A percentile compares a stretch with the other conserved stretches of the same genome.
phyloP scores from a whole-genome alignment of 37 sponge, comb jelly and placozoan species.

The Spongilla lacustris region DNA sequence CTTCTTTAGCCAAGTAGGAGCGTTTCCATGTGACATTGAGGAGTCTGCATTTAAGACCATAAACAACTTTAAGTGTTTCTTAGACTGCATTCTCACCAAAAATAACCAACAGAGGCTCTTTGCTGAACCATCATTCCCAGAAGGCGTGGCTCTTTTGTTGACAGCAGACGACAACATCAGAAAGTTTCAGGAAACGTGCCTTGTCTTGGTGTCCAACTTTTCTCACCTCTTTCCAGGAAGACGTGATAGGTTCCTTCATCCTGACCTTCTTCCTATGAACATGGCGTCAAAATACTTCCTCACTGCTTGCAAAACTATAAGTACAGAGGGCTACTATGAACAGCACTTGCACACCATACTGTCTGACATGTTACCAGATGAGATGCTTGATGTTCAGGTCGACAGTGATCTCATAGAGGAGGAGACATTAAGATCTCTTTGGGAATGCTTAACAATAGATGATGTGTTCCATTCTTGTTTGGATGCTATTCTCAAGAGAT shows the following conservation, averaged over 20 bases:
- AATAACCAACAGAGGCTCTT: background rate
- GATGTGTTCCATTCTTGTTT: constrained; percentile 1
- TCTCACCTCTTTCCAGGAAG: constrained; percentile 17
- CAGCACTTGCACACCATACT: background rate
- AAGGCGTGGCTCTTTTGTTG: constrained; percentile 15
- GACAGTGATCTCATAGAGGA: background rate
- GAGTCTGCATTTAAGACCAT: constrained; percentile 17
- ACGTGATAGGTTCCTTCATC: constrained; percentile 29
- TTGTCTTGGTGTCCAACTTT: background rate
- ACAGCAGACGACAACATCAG: constrained; percentile 35
- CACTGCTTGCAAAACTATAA: background rate
- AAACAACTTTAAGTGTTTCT: constrained; percentile 18
- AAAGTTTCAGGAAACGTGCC: constrained; percentile 1
- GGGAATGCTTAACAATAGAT: constrained; percentile 33
- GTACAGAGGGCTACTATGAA: background rate
- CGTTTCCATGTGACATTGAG: constrained; percentile 27
- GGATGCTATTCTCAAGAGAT: constrained; percentile 15
- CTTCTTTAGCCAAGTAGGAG: background rate
- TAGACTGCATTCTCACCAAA: background rate
- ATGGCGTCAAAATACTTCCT: constrained; percentile 5
- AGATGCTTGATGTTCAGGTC: background rate
- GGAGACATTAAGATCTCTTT: background rate
- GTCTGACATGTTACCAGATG: constrained; percentile 9
- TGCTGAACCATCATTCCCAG: constrained; percentile 18
- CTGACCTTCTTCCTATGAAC: constrained; percentile 22